phyloP scores from a whole-genome alignment of 2,797 vertebrate species.

The Epinephelus coioides region DNA sequence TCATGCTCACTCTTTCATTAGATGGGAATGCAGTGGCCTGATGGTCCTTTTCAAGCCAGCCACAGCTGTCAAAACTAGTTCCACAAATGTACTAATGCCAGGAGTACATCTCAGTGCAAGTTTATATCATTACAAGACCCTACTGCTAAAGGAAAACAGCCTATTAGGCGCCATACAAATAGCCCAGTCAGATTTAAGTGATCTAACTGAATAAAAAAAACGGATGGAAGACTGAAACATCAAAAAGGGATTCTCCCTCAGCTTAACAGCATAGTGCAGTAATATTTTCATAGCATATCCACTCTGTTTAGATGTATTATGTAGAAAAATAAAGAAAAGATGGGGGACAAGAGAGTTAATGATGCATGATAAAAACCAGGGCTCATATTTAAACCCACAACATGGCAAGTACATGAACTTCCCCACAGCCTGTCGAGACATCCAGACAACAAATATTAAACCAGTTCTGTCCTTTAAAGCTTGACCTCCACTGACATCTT shows the following conservation, averaged over 20 bases:
- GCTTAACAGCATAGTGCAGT: constrained; percentile 13
- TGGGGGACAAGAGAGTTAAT: neutral
- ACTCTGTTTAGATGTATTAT: neutral
- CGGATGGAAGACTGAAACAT: neutral
- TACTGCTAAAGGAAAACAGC: neutral
- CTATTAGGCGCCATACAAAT: constrained; percentile 6
- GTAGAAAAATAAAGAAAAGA: constrained; percentile 15
- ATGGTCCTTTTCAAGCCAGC: constrained; percentile 64
- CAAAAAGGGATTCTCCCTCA: constrained; percentile 8
- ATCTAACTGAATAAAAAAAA: constrained; percentile 12
- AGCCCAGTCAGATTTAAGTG: neutral
- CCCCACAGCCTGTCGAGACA: neutral
- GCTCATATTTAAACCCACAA: constrained; percentile 35
- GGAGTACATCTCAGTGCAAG: constrained; percentile 30
- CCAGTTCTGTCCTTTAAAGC: constrained; percentile 25
- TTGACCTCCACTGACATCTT: constrained; percentile 54
- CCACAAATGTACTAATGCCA: constrained; percentile 35
- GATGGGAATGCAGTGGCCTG: constrained; percentile 65
- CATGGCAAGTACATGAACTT: constrained; percentile 27
- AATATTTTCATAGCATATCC: constrained; percentile 22
- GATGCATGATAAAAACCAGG: constrained; percentile 23
- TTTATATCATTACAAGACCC: constrained; percentile 27
- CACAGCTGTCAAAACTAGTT: constrained; percentile 58
- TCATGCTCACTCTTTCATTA: constrained; percentile 77
- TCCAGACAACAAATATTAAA: constrained; percentile 43